A percentile compares a stretch with the other conserved stretches of the same genome.
These are phyloP conservation scores for Sisyra terminalis DNA, from an alignment of 2,888 invertebrate genomes.

Conservation along the genomic window DNA sequence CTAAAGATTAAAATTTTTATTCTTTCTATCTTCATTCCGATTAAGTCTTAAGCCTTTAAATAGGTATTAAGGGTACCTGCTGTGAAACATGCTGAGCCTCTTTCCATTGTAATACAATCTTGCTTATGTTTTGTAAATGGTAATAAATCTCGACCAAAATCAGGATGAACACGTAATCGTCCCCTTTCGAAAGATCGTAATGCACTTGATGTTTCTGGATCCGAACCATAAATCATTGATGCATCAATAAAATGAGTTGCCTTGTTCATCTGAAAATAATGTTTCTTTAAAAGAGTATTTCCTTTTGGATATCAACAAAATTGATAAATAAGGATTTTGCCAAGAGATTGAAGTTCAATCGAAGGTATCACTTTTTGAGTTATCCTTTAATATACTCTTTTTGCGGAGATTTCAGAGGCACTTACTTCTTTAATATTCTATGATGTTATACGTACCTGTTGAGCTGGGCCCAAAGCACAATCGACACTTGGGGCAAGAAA, in stretches of 20 bases:
- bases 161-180: constrained; percentile 41
- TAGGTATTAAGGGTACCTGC: constrained; percentile 30
- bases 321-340: no score
- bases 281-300: no score
- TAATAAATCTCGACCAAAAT: constrained; percentile 46
- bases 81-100: constrained; percentile 48
- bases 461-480: constrained; percentile 52
- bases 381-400: no score
- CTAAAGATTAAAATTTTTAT: constrained; percentile 25
- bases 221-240: constrained; percentile 59
- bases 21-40: constrained; percentile 4
- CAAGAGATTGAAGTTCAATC: no score
- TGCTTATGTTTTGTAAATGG: constrained; percentile 43
- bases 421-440: neutral
- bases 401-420: no score
- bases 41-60: constrained; percentile 5
- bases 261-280: constrained; percentile 45
- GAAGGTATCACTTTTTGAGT: no score
- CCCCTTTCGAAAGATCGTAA: constrained; percentile 45
- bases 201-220: constrained; percentile 33
- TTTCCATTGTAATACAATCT: constrained; percentile 42
- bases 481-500: constrained; percentile 46
- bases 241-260: constrained; percentile 57
- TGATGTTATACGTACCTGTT: constrained; percentile 41
- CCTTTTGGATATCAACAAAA: no score